A percentile compares a stretch with the other conserved stretches of the same genome.
These are phyloP conservation scores for Bellardia bayeri DNA, from an alignment of 2,888 invertebrate genomes.

Conservation along the genomic window DNA sequence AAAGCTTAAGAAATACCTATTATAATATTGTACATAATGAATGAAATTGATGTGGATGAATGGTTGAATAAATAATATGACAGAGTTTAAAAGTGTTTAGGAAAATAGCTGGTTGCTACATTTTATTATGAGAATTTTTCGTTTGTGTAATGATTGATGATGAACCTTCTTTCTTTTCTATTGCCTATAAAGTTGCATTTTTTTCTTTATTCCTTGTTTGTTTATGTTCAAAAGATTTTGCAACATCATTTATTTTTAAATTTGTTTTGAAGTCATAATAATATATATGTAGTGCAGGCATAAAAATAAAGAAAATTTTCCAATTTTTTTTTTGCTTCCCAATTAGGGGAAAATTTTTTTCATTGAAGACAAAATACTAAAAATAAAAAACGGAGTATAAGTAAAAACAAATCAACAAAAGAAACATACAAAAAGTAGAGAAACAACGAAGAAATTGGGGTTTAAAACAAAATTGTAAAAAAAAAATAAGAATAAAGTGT, in stretches of 20 bases:
- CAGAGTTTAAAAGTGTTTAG: background rate
- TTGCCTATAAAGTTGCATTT: background rate
- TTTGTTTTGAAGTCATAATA: background rate
- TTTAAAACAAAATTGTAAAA: conserved; percentile 62
- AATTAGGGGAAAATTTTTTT: conserved; percentile 38
- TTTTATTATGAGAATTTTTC: conserved; percentile 19
- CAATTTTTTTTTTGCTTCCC: background rate
- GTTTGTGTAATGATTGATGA: conserved; percentile 28
- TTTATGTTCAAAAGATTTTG: conserved; percentile 20
- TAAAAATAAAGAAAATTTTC: conserved; percentile 18
- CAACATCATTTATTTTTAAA: conserved; percentile 32
- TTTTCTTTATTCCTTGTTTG: background rate
- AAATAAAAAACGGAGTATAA: conserved; percentile 39
- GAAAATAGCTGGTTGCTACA: background rate
- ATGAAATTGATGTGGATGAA: no score
- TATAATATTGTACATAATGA: background rate
- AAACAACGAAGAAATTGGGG: conserved; percentile 50
- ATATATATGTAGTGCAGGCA: background rate
- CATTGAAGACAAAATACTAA: background rate
- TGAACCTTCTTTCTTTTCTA: conserved; percentile 33
- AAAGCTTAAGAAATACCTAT: no score
- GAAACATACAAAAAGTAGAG: background rate
- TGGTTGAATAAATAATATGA: background rate
- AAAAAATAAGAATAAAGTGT: conserved; percentile 61
- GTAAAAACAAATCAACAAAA: conserved; percentile 19